phyloP scores from a whole-genome alignment of 2,888 invertebrate genomes.

The Chaetogeoica ovagalla region DNA sequence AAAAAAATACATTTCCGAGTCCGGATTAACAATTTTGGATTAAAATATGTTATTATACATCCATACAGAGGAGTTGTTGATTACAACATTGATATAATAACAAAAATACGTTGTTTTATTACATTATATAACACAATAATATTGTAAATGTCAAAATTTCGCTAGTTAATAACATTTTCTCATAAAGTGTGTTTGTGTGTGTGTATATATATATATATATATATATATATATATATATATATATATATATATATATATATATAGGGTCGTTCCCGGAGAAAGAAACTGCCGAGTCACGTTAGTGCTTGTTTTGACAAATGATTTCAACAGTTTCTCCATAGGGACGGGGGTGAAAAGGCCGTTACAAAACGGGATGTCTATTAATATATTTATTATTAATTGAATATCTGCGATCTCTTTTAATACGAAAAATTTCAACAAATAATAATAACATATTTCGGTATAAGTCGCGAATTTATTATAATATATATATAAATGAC shows the following conservation, averaged over 20 bases:
- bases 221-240: too few relatives aligned
- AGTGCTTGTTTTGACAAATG: conserved; percentile 52
- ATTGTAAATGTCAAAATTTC: conserved; percentile 48
- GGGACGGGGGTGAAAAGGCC: conserved; percentile 24
- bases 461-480: background rate
- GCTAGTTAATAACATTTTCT: conserved; percentile 49
- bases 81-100: conserved; percentile 42
- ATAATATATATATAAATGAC: background rate
- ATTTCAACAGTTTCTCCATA: conserved; percentile 46
- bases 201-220: too few relatives aligned
- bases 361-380: conserved; percentile 33
- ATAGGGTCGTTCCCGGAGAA: conserved; percentile 12
- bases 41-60: conserved; percentile 39
- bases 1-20: conserved; percentile 30
- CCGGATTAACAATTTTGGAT: conserved; percentile 40
- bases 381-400: conserved; percentile 49
- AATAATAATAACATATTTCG: conserved; percentile 15
- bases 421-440: conserved; percentile 7
- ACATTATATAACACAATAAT: conserved; percentile 27
- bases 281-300: conserved; percentile 53
- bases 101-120: conserved; percentile 45
- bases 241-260: too few relatives aligned
- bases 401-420: conserved; percentile 41
- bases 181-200: conserved; percentile 9
- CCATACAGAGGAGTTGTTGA: conserved; percentile 28